phyloP scores from a whole-genome alignment of 2,888 invertebrate species.

The Sceliomorpha sp. region DNA sequence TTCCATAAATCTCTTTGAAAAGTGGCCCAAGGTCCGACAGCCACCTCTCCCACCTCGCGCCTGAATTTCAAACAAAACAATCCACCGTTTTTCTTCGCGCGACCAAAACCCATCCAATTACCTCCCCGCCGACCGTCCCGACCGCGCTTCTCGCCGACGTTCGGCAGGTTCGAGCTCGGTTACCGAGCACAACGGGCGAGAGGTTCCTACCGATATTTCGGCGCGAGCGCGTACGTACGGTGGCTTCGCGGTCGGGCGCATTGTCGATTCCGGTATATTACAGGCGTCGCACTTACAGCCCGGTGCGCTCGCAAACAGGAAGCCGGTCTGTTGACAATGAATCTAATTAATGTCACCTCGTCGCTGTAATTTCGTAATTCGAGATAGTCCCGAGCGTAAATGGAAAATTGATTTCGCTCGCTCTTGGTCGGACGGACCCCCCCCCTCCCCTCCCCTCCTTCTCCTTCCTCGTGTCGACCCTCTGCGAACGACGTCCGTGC shows the following conservation, averaged over 20 bases:
- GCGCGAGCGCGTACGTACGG: constrained; percentile 28
- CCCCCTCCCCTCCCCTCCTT: no score
- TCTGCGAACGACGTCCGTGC: no score
- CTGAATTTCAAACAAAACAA: no score
- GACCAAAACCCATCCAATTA: no score
- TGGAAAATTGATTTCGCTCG: constrained; percentile 55
- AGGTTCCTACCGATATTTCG: constrained; percentile 48
- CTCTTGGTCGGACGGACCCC: no score
- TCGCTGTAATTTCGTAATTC: constrained; percentile 49
- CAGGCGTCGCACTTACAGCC: constrained; percentile 38
- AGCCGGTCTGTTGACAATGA: constrained; percentile 50
- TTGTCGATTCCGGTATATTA: constrained; percentile 54
- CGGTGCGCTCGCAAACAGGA: constrained; percentile 48
- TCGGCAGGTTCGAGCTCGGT: constrained; percentile 37
- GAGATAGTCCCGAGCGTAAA: constrained; percentile 48
- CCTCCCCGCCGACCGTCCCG: no score
- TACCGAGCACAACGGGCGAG: constrained; percentile 40
- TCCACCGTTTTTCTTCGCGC: background rate
- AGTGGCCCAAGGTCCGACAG: no score
- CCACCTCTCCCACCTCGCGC: no score
- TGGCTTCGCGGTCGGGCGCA: constrained; percentile 47
- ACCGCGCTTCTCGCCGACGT: no score
- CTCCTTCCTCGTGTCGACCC: no score
- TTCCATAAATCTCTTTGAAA: no score
- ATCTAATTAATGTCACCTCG: constrained; percentile 57